Base-by-base conservation (phyloP, 2,888 invertebrate genomes). In the Amphipyra tragopoginis region DNA sequence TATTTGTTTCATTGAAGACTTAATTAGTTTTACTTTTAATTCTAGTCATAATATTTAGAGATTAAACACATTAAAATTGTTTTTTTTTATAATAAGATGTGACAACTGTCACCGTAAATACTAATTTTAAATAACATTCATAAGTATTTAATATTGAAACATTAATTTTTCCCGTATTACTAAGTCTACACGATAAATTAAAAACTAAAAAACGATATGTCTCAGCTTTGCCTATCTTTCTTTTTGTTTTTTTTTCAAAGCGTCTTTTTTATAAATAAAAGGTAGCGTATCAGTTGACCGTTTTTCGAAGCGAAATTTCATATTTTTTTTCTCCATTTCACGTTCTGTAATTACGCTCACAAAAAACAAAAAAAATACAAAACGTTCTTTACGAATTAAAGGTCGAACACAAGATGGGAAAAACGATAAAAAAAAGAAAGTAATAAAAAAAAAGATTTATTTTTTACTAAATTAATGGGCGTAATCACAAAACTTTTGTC, bases 1-100 rank as follows among this genome's bases (percentile, higher is more conserved):
- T 95, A 90, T 91, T 87, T 75, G 92, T 94, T 94, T 93, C 90
- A 89, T 89, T 86, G 79, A 91, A 91, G 87, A 91, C 90, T 92
- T 93, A 92, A 75, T 81, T 87, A 79, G 60, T 68, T 57, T 62
- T 80, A 81, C 60, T 70, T 86, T 85, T 86, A 82, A 87, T 84
- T 82, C 75, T 80, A 79, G 82, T 86, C 82, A 79, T 86, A 86
- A 84, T 81, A 63, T 80, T 87, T 86, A 89, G 85, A 86, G 87
- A 87, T 89, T 87, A 92, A 88, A 91, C 84, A 88, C 83, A 82
- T 87, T 87, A 80, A 88, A 83, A 87, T 83, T 76, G 65, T 68
- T 57, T 57, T 21, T 59, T 83, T 54, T 81, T 81, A 74, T 83
- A 75, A 81, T 83, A 81, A 84, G 75, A 84, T 39, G 80, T 81